Conservation (phyloP, 2,888 invertebrate genomes). For the Norana najaformis region DNA sequence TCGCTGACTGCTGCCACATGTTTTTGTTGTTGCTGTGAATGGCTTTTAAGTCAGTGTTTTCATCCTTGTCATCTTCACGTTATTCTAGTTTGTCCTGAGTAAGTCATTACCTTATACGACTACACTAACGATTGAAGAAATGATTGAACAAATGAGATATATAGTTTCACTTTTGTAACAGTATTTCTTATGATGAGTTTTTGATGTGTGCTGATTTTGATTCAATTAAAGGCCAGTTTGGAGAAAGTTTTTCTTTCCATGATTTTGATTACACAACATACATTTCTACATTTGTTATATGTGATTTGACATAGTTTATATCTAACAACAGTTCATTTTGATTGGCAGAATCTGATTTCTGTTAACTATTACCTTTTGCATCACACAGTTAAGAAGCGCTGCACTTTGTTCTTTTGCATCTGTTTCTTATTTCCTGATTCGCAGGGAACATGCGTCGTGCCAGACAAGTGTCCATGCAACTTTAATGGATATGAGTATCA, state of each 20-base stretch:
- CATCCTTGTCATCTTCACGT: background rate
- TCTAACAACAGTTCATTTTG: background rate
- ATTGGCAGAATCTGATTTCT: background rate
- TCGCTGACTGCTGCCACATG: too few relatives aligned
- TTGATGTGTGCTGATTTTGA: background rate
- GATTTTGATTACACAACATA: background rate
- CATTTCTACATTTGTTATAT: background rate
- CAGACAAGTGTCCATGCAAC: constrained; percentile 39
- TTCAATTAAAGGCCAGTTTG: background rate
- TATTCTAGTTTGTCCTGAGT: background rate
- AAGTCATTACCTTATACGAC: too few relatives aligned
- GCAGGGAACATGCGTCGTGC: constrained; percentile 31
- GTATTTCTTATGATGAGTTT: background rate
- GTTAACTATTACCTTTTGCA: too few relatives aligned
- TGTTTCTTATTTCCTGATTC: background rate
- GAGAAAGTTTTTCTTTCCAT: background rate
- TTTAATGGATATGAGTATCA: constrained; percentile 46
- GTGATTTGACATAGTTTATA: background rate
- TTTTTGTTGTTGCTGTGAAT: too few relatives aligned
- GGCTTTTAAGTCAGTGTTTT: background rate
- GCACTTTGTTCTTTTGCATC: too few relatives aligned
- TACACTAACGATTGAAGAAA: background rate
- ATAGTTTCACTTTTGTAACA: background rate
- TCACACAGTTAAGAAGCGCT: background rate
- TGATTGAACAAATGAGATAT: background rate